Evolutionary conservation across 2,888 invertebrate genomes (phyloP).

Genomic region (Melanchra persicariae): DNA sequence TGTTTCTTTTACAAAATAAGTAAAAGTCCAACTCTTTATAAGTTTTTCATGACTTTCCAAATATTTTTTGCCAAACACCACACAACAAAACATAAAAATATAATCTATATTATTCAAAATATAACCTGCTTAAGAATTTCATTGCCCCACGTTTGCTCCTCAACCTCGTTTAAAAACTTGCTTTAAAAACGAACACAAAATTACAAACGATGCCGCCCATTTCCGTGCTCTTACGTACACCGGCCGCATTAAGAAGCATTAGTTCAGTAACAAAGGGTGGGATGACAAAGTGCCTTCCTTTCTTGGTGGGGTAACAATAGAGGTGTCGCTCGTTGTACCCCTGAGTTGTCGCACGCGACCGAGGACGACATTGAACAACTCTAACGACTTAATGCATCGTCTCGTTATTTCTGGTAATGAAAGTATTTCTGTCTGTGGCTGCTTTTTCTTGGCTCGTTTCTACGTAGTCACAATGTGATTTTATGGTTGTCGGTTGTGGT

Average conservation of each 20-base stretch:
- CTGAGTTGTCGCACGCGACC: conserved; percentile 71
- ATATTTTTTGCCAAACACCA: neutral
- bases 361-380: conserved; percentile 73
- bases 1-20: neutral
- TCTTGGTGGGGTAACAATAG: conserved; percentile 76
- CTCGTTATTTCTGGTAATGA: conserved; percentile 75
- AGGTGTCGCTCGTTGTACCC: conserved; percentile 73
- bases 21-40: neutral
- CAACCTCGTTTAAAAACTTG: conserved; percentile 48
- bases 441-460: conserved; percentile 40
- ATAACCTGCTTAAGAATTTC: conserved; percentile 51
- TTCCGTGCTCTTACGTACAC: conserved; percentile 77
- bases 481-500: conserved; percentile 31
- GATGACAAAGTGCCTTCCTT: conserved; percentile 83
- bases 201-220: conserved; percentile 77
- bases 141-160: conserved; percentile 41
- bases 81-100: conserved; percentile 11
- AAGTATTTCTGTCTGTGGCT: conserved; percentile 53
- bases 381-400: conserved; percentile 85
- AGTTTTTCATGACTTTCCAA: neutral
- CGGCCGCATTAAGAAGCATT: conserved; percentile 83
- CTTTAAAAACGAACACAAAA: conserved; percentile 65
- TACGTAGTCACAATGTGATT: conserved; percentile 24
- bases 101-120: conserved; percentile 32
- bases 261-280: conserved; percentile 84